Evolutionary conservation across 2,797 vertebrate species (phyloP).

Genomic region (Pipistrellus kuhlii): DNA sequence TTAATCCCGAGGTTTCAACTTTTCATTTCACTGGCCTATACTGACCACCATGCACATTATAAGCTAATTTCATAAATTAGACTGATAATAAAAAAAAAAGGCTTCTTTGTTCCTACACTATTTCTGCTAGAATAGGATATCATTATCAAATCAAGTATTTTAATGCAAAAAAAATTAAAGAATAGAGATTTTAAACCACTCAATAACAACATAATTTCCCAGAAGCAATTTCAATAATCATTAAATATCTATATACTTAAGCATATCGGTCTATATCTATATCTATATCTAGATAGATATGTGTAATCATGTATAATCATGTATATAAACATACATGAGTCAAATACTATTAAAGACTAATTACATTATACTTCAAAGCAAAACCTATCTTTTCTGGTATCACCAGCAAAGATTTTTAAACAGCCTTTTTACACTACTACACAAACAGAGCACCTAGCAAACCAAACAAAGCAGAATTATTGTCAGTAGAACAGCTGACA

Average conservation of each 20-base stretch:
- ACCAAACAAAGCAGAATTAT: neutral
- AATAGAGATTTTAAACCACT: neutral
- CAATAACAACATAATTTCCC: neutral
- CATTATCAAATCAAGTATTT: slow-evolving; percentile 25
- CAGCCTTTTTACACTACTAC: neutral
- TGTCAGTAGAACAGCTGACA: neutral
- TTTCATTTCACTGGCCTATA: neutral
- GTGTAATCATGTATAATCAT: neutral
- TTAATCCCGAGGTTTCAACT: neutral
- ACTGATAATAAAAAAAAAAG: slow-evolving; percentile 2
- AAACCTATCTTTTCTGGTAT: neutral
- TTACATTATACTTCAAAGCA: neutral
- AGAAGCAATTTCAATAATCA: slow-evolving; percentile 15
- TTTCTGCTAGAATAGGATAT: neutral
- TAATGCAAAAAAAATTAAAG: neutral
- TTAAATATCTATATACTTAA: neutral
- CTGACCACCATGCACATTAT: neutral
- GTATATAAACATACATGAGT: neutral
- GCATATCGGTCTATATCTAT: neutral
- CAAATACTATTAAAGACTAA: slow-evolving; percentile 9
- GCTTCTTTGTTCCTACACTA: neutral
- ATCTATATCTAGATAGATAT: neutral
- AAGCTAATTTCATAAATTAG: slow-evolving; percentile 24
- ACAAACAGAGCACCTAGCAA: neutral
- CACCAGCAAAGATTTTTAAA: neutral